Conservation (phyloP, 1,140 invertebrate species). For the Lucilia cuprina region DNA sequence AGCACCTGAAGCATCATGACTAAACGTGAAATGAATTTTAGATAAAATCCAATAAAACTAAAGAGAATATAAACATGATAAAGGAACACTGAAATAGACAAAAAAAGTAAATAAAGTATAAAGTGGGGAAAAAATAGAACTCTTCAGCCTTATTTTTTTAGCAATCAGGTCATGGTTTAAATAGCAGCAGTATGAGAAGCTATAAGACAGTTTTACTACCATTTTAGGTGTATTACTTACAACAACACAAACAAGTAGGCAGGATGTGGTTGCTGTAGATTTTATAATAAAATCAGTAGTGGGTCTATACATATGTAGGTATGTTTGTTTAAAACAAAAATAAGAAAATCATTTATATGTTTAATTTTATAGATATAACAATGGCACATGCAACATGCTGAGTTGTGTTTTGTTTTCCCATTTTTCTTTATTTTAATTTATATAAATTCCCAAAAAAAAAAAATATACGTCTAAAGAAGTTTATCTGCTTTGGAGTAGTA, state of each 20-base stretch:
- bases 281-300: background rate
- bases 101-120: background rate
- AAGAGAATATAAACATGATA: background rate
- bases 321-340: too few relatives aligned
- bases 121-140: background rate
- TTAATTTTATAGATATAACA: background rate
- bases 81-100: background rate
- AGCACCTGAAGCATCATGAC: conserved; percentile 24
- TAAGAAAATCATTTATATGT: background rate
- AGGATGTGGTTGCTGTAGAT: background rate
- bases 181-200: background rate
- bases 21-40: conserved; percentile 29
- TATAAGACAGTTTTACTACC: background rate
- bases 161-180: background rate
- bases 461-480: background rate
- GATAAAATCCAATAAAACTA: conserved; percentile 11
- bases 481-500: too few relatives aligned
- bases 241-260: too few relatives aligned
- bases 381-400: conserved; percentile 19
- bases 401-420: background rate
- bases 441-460: background rate
- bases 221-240: too few relatives aligned
- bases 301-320: background rate
- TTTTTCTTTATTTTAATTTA: background rate
- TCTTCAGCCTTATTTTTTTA: background rate